Evolutionary conservation across 2,888 invertebrate species (phyloP).

Genomic region (Drosophila subsilvestris): DNA sequence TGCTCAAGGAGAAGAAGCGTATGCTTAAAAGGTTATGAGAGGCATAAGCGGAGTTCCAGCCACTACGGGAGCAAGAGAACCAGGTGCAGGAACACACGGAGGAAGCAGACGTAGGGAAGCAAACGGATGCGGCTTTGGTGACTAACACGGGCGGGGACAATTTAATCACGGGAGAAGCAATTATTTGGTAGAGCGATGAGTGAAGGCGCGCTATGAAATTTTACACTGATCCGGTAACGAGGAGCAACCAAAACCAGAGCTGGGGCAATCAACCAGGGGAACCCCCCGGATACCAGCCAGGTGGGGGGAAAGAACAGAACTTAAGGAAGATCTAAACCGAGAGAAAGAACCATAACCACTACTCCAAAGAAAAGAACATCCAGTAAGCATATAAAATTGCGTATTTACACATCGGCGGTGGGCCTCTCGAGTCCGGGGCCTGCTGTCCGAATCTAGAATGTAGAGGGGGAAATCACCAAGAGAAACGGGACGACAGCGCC

Average conservation of each 20-base stretch:
- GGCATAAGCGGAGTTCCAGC: slow-evolving; percentile 50
- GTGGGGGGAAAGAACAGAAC: slow-evolving; percentile 2
- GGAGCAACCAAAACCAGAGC: slow-evolving; percentile 6
- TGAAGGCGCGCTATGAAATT: slow-evolving; percentile 59
- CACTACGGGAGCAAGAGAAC: slow-evolving; percentile 19
- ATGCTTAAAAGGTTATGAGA: slow-evolving; percentile 93
- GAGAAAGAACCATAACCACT: slow-evolving; percentile 41
- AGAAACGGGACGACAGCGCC: slow-evolving; percentile 30
- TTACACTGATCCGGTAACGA: slow-evolving; percentile 55
- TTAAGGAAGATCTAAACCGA: slow-evolving; percentile 9
- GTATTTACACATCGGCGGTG: slow-evolving; percentile 28
- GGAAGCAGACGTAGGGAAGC: slow-evolving; percentile 19
- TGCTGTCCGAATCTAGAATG: slow-evolving; percentile 27
- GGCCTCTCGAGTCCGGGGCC: slow-evolving; percentile 20
- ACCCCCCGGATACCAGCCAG: slow-evolving; percentile 4
- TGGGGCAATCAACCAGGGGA: slow-evolving; percentile 1
- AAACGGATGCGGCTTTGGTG: slow-evolving; percentile 16
- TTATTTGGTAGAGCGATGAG: slow-evolving; percentile 21
- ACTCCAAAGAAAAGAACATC: slow-evolving; percentile 74
- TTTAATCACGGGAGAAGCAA: slow-evolving; percentile 16
- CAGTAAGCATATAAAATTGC: slow-evolving; percentile 62
- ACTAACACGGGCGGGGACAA: slow-evolving; percentile 7
- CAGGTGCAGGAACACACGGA: slow-evolving; percentile 10
- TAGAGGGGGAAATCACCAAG: slow-evolving; percentile 23
- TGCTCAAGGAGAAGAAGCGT: slow-evolving; percentile 93